Evolutionary conservation across 2,888 invertebrate genomes (phyloP).

Genomic region (Acrobasis suavella): DNA sequence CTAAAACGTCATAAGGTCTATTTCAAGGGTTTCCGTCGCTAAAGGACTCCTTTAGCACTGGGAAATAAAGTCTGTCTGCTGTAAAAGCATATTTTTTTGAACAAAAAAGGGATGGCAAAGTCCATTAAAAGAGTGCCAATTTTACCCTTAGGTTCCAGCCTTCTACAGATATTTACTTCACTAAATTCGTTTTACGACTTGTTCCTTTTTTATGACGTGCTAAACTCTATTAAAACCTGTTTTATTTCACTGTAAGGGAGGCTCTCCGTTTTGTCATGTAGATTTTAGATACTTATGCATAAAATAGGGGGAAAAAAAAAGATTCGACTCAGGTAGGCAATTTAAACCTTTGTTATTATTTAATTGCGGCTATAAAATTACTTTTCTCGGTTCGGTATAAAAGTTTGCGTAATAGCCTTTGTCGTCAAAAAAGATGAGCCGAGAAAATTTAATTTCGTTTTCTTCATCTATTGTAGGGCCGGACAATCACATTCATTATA

Average conservation of each 20-base stretch:
- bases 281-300: slow-evolving; percentile 20
- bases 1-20: too few relatives aligned
- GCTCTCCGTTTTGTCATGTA: slow-evolving; percentile 22
- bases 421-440: slow-evolving; percentile 25
- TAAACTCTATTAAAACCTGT: slow-evolving; percentile 38
- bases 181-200: slow-evolving; percentile 41
- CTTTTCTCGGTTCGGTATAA: slow-evolving; percentile 26
- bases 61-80: neutral
- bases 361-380: slow-evolving; percentile 24
- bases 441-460: slow-evolving; percentile 26
- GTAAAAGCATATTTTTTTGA: neutral
- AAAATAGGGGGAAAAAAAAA: too few relatives aligned
- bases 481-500: slow-evolving; percentile 23
- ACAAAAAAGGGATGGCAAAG: slow-evolving; percentile 25
- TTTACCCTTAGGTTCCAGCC: slow-evolving; percentile 28
- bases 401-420: slow-evolving; percentile 27
- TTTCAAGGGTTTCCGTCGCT: too few relatives aligned
- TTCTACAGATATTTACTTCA: slow-evolving; percentile 37
- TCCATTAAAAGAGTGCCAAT: slow-evolving; percentile 31
- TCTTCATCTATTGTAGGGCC: slow-evolving; percentile 18
- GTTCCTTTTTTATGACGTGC: slow-evolving; percentile 42
- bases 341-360: slow-evolving; percentile 27
- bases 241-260: slow-evolving; percentile 33
- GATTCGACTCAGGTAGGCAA: slow-evolving; percentile 18
- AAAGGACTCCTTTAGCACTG: too few relatives aligned